Evolutionary conservation across 2,888 invertebrate species (phyloP).

Genomic region (Dromius quadrimaculatus): DNA sequence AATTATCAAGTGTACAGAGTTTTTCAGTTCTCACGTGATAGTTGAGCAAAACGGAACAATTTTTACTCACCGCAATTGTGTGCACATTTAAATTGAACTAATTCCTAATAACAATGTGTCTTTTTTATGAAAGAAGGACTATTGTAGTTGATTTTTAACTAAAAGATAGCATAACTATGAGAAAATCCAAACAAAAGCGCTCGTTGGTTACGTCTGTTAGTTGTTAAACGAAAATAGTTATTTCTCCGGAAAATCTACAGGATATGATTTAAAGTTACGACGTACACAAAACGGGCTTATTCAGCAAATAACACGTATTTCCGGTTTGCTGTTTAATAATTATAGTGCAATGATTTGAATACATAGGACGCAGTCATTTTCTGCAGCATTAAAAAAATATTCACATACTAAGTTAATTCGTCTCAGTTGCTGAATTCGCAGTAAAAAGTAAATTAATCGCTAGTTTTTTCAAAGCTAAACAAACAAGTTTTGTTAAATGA

Average conservation of each 20-base stretch:
- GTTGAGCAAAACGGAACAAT: constrained; percentile 1
- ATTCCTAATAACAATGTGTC: constrained; percentile 28
- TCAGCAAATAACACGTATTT: constrained; percentile 31
- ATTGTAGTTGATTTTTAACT: constrained; percentile 35
- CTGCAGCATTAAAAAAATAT: constrained; percentile 1
- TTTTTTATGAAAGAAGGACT: constrained; percentile 22
- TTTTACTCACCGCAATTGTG: constrained; percentile 15
- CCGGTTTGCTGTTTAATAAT: constrained; percentile 21
- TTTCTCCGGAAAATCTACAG: constrained; percentile 26
- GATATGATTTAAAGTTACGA: constrained; percentile 25
- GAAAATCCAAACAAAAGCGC: constrained; percentile 8
- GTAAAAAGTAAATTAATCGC: constrained; percentile 19
- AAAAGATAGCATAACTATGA: constrained; percentile 22
- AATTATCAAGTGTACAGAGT: constrained; percentile 14
- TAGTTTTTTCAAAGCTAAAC: constrained; percentile 1
- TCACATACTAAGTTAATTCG: neutral
- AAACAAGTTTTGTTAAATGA: constrained; percentile 1
- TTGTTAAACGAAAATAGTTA: constrained; percentile 13
- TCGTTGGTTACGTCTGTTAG: neutral
- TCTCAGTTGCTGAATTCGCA: constrained; percentile 1
- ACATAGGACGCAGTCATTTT: constrained; percentile 20
- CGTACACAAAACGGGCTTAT: constrained; percentile 10
- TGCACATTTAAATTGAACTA: constrained; percentile 31
- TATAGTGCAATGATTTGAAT: constrained; percentile 9
- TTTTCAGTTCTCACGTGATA: constrained; percentile 16